Conservation (phyloP, 2,797 vertebrate species). For the Anniella stebbinsi region DNA sequence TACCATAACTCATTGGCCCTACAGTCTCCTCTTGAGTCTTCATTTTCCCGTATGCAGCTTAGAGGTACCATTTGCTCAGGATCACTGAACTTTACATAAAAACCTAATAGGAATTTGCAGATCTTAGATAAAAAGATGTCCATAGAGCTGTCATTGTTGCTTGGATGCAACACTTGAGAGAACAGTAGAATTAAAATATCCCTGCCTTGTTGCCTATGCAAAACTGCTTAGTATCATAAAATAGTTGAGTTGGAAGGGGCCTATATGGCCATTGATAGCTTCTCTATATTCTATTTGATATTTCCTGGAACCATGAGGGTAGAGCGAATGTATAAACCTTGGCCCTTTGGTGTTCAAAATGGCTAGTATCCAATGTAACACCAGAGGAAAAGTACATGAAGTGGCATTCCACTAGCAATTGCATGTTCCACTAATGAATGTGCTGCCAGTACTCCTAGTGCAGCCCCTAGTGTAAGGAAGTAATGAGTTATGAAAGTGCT, state of each 20-base stretch:
- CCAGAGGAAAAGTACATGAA: too few species aligned
- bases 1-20: neutral
- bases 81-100: neutral
- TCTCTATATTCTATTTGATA: neutral
- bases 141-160: neutral
- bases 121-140: neutral
- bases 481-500: too few species aligned
- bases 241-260: too few species aligned
- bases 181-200: neutral
- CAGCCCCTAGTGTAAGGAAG: too few species aligned
- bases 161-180: neutral
- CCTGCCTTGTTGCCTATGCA: neutral
- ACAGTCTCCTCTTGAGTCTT: neutral
- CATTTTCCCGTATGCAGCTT: conserved; percentile 5
- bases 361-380: too few species aligned
- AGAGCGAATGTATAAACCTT: neutral
- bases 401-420: too few species aligned
- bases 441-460: too few species aligned
- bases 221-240: too few species aligned
- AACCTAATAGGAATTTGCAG: neutral
- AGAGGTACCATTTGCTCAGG: neutral
- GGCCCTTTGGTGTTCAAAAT: neutral
- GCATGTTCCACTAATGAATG: too few species aligned
- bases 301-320: neutral
- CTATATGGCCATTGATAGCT: too few species aligned